These are phyloP conservation scores for Atractosteus spatula DNA, from an alignment of 2,113 vertebrate species.

Conservation along the genomic window DNA sequence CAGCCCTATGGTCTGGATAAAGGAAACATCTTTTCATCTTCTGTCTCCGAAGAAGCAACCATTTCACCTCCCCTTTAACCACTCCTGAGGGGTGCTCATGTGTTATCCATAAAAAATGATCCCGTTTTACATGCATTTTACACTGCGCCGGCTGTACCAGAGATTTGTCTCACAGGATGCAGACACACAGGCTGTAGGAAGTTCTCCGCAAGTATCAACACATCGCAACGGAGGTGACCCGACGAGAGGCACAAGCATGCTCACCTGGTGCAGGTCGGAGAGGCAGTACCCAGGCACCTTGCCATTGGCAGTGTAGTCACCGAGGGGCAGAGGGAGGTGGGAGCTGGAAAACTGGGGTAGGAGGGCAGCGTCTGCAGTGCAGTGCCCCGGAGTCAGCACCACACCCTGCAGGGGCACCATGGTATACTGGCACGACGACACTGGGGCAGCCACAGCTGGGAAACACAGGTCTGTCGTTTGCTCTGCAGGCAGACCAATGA, in stretches of 20 bases:
- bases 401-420: conserved; percentile 88
- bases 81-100: too few species aligned
- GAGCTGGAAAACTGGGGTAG: not conserved
- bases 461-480: conserved; percentile 87
- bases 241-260: not conserved
- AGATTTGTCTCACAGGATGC: too few species aligned
- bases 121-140: too few species aligned
- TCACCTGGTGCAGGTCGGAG: conserved; percentile 71
- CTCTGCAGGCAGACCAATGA: conserved; percentile 64
- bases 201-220: not conserved
- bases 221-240: not conserved
- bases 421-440: conserved; percentile 89
- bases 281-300: conserved; percentile 69
- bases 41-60: too few species aligned
- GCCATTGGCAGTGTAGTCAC: conserved; percentile 52
- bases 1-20: too few species aligned
- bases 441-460: conserved; percentile 69
- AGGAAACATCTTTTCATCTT: too few species aligned
- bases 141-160: too few species aligned
- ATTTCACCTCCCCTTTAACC: too few species aligned
- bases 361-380: conserved; percentile 51
- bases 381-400: conserved; percentile 64
- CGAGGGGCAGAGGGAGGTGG: conserved; percentile 44
- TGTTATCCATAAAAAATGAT: too few species aligned
- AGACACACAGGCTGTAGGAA: too few species aligned